Evolutionary conservation across 2,113 vertebrate genomes (phyloP), one percentile per base, ranked within the genome.

Genomic region (Zosterops lateralis): DNA sequence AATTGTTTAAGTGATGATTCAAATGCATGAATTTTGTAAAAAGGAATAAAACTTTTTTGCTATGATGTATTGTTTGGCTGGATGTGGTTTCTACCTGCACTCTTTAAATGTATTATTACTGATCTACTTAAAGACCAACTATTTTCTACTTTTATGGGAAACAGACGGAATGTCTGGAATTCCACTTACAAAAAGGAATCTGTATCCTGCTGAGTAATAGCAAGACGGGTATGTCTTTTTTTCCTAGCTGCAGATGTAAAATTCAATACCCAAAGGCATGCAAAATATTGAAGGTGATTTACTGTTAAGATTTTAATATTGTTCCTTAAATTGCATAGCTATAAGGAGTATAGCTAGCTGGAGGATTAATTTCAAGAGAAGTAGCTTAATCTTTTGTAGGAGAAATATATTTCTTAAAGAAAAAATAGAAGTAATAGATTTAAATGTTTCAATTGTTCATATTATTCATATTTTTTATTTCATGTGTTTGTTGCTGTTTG

Each of bases 121-220:
- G 78, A 81, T 84, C 81, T 94, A 17, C 95, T 97, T 96, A 86
- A 78, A 94, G 89, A 70, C 79, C 76, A 92, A n/a, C 76, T 93
- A 31, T 96, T 96, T 96, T 96, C 83, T 89, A 7, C 95, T 97
- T 97, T 97, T 96, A 96, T 95, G 90, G 96, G 94, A 96, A 97
- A 94, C 96, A 94, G 85, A 76, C 0, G 96, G 97, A 97, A 98
- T 98, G 97, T 94, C 95, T 97, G 97, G 97, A 97, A 98, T 98
- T 93, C 87, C 97, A 91, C 94, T 94, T 95, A 95, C 65, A 92
- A 96, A 97, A 94, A 96, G 90, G 97, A 97, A 95, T 96, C 86
- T 89, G 80, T 83, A 82, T 88, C 95, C 96, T 92, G 97, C 97
- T 98, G 97, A 90, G 97, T 96, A 94, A 96, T 91, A 97, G 94